These are phyloP conservation scores for Scyliorhinus canicula DNA, from an alignment of 2,797 vertebrate genomes.

Conservation along the genomic window DNA sequence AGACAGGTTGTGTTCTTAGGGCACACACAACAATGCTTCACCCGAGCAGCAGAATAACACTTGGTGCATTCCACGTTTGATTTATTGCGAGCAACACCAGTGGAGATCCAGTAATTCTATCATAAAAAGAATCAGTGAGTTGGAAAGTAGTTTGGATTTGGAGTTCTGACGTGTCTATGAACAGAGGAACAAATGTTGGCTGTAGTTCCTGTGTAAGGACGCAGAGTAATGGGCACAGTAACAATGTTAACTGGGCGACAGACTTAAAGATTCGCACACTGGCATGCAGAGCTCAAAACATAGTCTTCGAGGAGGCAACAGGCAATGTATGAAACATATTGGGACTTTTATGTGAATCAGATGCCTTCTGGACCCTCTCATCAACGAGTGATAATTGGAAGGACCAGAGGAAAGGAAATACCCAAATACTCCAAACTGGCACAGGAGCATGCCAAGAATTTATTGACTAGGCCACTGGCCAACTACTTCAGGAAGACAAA, in stretches of 20 bases:
- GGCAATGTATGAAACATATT: neutral
- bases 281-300: neutral
- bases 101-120: neutral
- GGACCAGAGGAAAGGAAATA: slow-evolving; percentile 3
- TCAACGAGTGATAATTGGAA: slow-evolving; percentile 17
- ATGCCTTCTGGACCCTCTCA: slow-evolving; percentile 20
- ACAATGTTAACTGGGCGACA: neutral
- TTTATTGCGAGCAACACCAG: neutral
- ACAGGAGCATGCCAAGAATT: neutral
- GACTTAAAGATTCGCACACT: neutral
- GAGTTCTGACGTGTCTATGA: neutral
- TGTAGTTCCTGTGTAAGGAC: neutral
- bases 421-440: slow-evolving; percentile 21
- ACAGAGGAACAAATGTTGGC: neutral
- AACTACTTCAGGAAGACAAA: slow-evolving; percentile 11
- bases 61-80: neutral
- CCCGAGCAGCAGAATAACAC: neutral
- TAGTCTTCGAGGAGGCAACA: neutral
- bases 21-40: neutral
- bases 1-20: neutral
- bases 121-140: neutral
- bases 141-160: neutral
- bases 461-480: neutral
- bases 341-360: slow-evolving; percentile 14
- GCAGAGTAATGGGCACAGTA: too few relatives aligned